These are phyloP conservation scores for Osedax fenrisi DNA, from an alignment of 2,888 invertebrate genomes.

Conservation along the genomic window DNA sequence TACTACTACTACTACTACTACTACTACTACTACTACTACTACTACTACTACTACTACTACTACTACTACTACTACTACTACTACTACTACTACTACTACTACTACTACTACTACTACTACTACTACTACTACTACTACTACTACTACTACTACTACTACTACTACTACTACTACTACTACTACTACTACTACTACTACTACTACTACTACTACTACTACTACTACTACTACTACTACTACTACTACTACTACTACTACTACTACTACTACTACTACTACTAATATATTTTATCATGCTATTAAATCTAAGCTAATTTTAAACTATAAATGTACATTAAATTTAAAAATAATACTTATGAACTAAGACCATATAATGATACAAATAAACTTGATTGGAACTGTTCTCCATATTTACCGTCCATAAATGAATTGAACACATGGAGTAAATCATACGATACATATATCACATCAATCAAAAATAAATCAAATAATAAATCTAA, in stretches of 20 bases:
- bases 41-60: conserved; percentile 14
- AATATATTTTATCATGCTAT: too few species aligned
- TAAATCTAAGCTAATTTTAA: too few species aligned
- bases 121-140: neutral
- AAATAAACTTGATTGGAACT: too few species aligned
- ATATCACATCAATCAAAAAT: too few species aligned
- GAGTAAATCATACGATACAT: too few species aligned
- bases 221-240: conserved; percentile 26
- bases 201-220: conserved; percentile 23
- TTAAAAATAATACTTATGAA: too few species aligned
- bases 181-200: conserved; percentile 14
- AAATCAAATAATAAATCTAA: too few species aligned
- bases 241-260: conserved; percentile 28
- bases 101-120: conserved; percentile 12
- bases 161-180: conserved; percentile 14
- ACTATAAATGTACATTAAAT: too few species aligned
- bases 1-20: conserved; percentile 14
- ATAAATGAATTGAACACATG: too few species aligned
- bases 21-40: conserved; percentile 16
- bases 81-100: conserved; percentile 14
- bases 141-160: conserved; percentile 6
- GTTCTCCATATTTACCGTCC: too few species aligned
- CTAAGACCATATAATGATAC: too few species aligned
- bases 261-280: conserved; percentile 6
- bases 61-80: conserved; percentile 14